phyloP scores from a whole-genome alignment of 92 coral and sea anemone genomes.

The Parazoanthus atlanticus region DNA sequence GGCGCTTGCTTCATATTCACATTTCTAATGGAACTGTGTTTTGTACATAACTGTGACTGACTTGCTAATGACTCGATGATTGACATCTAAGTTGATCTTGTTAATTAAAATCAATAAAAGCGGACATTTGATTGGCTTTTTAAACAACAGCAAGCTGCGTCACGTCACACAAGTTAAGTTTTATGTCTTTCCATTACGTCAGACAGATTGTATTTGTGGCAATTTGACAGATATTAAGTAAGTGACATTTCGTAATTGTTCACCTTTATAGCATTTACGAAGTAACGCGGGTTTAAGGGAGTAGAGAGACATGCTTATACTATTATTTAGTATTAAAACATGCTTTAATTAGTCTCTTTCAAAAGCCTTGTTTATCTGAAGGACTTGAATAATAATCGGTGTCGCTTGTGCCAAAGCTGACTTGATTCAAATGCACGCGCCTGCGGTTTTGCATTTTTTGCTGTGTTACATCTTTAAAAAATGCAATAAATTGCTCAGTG shows the following conservation, averaged over 20 bases:
- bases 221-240: slow-evolving; percentile 29
- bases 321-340: background rate
- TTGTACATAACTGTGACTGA: slow-evolving; percentile 84
- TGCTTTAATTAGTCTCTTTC: background rate
- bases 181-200: slow-evolving; percentile 32
- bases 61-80: slow-evolving; percentile 91
- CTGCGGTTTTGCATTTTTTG: background rate
- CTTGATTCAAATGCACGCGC: background rate
- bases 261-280: background rate
- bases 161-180: slow-evolving; percentile 60
- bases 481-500: background rate
- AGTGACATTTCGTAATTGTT: background rate
- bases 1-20: slow-evolving; percentile 64
- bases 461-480: background rate
- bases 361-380: background rate
- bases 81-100: slow-evolving; percentile 87
- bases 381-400: slow-evolving; percentile 10
- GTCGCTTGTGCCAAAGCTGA: background rate
- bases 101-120: slow-evolving; percentile 85
- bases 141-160: slow-evolving; percentile 68
- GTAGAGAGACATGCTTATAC: background rate
- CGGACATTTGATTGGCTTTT: slow-evolving; percentile 61
- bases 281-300: background rate
- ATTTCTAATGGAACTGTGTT: slow-evolving; percentile 75
- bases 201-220: slow-evolving; percentile 24